phyloP scores from a whole-genome alignment of 2,797 vertebrate genomes.

The Rhinoraja longicauda region DNA sequence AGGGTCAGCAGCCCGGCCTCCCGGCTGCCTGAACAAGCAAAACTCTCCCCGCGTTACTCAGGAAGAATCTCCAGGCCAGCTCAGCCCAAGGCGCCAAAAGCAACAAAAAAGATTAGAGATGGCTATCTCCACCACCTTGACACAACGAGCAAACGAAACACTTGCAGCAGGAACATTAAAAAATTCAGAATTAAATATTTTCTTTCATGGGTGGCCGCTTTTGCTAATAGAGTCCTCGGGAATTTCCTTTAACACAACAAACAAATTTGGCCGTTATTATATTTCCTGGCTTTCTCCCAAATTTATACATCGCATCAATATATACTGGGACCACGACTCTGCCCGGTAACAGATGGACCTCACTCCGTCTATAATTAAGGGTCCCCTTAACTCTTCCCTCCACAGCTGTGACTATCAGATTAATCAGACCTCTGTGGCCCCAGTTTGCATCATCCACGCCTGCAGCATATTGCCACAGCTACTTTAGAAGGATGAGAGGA shows the following conservation, averaged over 20 bases:
- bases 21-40: conserved; percentile 14
- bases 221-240: background rate
- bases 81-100: conserved; percentile 5
- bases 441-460: too few species aligned
- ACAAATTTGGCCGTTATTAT: background rate
- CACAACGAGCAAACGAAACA: conserved; percentile 7
- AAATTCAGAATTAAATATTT: background rate
- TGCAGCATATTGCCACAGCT: too few species aligned
- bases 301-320: background rate
- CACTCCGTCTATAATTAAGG: background rate
- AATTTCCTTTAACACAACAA: background rate
- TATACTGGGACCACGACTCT: background rate
- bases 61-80: conserved; percentile 19
- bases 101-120: background rate
- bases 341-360: too few species aligned
- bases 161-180: background rate
- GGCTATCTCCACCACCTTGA: background rate
- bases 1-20: background rate
- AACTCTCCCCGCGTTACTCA: background rate
- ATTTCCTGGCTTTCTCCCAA: background rate
- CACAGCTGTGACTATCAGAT: background rate
- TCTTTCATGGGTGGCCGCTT: background rate
- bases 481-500: too few species aligned
- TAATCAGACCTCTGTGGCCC: background rate
- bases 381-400: background rate